Conservation (phyloP, 2,888 invertebrate genomes). For the Matsumyia berberina region DNA sequence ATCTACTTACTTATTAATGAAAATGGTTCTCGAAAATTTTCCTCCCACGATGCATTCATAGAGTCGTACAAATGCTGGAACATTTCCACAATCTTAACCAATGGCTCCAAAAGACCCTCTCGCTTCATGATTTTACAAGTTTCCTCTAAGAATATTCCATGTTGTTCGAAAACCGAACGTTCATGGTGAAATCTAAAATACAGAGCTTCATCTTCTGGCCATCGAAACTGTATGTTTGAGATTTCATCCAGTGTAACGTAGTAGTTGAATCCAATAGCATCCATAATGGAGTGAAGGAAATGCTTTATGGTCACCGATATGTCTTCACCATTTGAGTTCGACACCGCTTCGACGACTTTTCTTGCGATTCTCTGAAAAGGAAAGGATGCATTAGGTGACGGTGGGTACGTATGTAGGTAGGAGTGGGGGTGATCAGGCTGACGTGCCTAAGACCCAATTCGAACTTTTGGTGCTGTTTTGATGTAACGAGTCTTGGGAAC, state of each 20-base stretch:
- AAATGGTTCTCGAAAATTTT: conserved; percentile 48
- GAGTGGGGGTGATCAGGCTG: too few species aligned
- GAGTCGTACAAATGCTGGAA: conserved; percentile 37
- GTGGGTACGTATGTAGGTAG: too few species aligned
- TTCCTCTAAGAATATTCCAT: conserved; percentile 11
- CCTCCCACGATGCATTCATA: conserved; percentile 38
- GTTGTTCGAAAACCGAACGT: not conserved
- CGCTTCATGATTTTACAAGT: conserved; percentile 30
- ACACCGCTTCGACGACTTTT: conserved; percentile 4
- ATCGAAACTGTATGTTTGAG: conserved; percentile 10
- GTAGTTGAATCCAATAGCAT: conserved; percentile 59
- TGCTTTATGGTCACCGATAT: conserved; percentile 13
- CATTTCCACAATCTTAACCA: conserved; percentile 16
- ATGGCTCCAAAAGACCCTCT: not conserved
- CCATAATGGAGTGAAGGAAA: conserved; percentile 60
- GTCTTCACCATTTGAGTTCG: conserved; percentile 1
- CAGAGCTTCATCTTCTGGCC: conserved; percentile 24
- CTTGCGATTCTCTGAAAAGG: conserved; percentile 51
- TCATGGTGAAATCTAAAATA: conserved; percentile 28
- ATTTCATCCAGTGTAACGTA: conserved; percentile 44
- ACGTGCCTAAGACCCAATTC: too few species aligned
- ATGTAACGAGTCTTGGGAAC: too few species aligned
- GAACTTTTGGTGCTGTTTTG: too few species aligned
- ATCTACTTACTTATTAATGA: conserved; percentile 55
- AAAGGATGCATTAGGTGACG: not conserved